Base-by-base conservation (phyloP, 2,888 invertebrate species). In the Drosophila ustulata region DNA sequence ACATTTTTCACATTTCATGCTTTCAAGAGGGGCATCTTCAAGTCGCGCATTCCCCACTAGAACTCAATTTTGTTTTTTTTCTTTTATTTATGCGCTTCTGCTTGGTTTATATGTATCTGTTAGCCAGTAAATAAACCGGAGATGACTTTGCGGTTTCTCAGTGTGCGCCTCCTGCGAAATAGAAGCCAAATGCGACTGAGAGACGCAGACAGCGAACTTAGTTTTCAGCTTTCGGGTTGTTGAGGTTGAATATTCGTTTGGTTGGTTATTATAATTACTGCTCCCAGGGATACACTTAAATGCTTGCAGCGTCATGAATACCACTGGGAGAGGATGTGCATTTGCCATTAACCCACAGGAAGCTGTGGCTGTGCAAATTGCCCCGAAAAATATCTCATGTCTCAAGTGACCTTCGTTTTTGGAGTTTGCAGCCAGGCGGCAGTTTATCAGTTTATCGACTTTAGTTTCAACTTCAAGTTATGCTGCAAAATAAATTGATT, bases 61-160 rank as follows among this genome's bases (percentile, higher is more conserved):
- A 13, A 9, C n/a, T 23, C n/a, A 8, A 18, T 18, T 0, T 30
- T 11, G 4, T 5, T 13, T 37, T 7, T 41, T 30, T 53, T 18
- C 30, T 52, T 18, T 43, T 56, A 23, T 26, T 46, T 13, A n/a
- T 45, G 13, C 34, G 50, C 58, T 65, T 50, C 64, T 65, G 75
- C 57, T 69, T 77, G 67, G 62, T 68, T 76, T 53, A 37, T 13
- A 28, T 43, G 45, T 56, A 56, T 81, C 65, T 70, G 79, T 61
- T 80, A 64, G 79, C 80, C 84, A 79, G 80, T 82, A 88, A 84
- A 81, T 82, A 89, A 88, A 90, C 89, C 89, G 89, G 90, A 89
- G 89, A 89, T 90, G 90, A 89, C 85, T 90, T 88, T 89, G 89
- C 78, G 89, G 90, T 89, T 90, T 78, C 66, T 37, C 77, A 81